Evolutionary conservation across 2,888 invertebrate species (phyloP).

Genomic region (Parnassius apollo): DNA sequence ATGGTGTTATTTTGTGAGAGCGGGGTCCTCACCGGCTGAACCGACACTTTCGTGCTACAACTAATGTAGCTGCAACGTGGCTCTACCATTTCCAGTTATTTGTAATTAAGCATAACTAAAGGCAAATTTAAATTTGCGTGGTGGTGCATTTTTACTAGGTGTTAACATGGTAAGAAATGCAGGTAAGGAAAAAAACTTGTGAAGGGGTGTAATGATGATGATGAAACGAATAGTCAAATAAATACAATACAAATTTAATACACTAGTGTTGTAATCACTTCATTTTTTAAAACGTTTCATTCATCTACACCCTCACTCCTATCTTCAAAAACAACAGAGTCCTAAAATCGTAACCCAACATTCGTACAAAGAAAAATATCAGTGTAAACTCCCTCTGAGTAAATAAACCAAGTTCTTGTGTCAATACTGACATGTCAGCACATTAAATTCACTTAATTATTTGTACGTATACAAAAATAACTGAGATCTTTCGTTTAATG

Average conservation of each 20-base stretch:
- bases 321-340: constrained; percentile 40
- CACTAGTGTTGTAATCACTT: constrained; percentile 3
- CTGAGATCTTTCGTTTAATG: neutral
- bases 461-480: neutral
- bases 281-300: constrained; percentile 29
- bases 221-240: no score
- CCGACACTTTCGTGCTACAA: no score
- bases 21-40: no score
- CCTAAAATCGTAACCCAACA: constrained; percentile 40
- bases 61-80: no score
- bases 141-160: no score
- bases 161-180: no score
- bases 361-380: constrained; percentile 44
- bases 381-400: constrained; percentile 59
- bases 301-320: constrained; percentile 36
- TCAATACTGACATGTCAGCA: constrained; percentile 68
- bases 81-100: no score
- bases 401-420: constrained; percentile 61
- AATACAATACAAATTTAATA: neutral
- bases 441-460: constrained; percentile 31
- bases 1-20: no score
- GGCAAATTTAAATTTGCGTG: no score
- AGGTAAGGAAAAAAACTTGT: no score
- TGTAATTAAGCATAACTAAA: no score
- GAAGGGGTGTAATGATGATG: no score